Base-by-base conservation (phyloP, 2,113 vertebrate genomes). In the Synodontis membranacea region DNA sequence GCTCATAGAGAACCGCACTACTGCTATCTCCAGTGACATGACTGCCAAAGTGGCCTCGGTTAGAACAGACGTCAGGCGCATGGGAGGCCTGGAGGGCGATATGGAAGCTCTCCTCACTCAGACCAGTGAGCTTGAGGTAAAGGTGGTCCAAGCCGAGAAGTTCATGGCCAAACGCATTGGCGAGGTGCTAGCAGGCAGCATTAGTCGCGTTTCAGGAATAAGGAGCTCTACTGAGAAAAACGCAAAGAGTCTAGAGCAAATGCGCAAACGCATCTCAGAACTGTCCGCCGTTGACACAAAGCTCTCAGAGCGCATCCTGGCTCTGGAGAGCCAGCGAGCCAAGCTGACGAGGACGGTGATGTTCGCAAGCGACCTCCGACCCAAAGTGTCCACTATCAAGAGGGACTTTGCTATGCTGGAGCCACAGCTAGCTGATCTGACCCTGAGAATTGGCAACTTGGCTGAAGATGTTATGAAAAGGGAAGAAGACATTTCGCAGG, bases 331-430 rank as follows among this genome's bases (percentile, higher is more conserved):
- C 62, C 93, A 95, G 84, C 94, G 97, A 86, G 96, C 96, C 3
- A 98, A 96, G 85, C 86, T 99, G 87, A 89, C 97, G 39, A 95
- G 95, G 84, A 96, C 97, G 0, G 92, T 97, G 84, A 95, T 93
- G 9, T 99, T 98, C 87, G 97, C 97, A 82, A 93, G 94, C 23
- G 98, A 99, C 89, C 95, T 99, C 23, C 97, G 97, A 89, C 98
- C 98, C 37, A 99, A 97, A 84, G 94, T 99, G 0, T 92, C 94
- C 37, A 92, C 94, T 60, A 93, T 99, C 34, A 96, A 93, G 87
- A 95, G 96, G 80, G 97, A 98, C 90, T 96, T 97, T 8, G 91
- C 92, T 11, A 90, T 88, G 12, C 91, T 99, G 28, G 96, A 97
- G 86, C 96, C 96, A 0, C 93, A 95, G 89, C 80, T 99, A 92